Evolutionary conservation across 2,797 vertebrate species (phyloP).

Genomic region (Microctenopoma stevenorrisi): DNA sequence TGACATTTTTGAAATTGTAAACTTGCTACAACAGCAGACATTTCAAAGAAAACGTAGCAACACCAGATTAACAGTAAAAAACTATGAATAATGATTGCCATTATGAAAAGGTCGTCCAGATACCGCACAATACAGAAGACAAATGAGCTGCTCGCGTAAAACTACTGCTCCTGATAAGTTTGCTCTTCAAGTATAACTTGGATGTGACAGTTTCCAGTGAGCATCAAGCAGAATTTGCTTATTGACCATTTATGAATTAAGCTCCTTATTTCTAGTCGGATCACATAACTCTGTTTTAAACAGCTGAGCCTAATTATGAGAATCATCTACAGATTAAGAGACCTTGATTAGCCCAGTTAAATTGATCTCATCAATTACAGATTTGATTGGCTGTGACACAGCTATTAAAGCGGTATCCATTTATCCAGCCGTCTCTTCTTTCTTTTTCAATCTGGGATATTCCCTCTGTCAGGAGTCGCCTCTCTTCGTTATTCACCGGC

Average conservation of each 20-base stretch:
- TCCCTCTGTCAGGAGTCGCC: neutral
- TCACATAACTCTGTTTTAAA: conserved; percentile 50
- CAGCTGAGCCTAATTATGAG: conserved; percentile 60
- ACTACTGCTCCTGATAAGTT: neutral
- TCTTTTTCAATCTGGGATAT: neutral
- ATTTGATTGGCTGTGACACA: conserved; percentile 65
- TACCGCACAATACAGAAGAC: neutral
- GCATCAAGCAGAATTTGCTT: neutral
- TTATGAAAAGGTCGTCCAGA: neutral
- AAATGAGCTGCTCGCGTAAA: neutral
- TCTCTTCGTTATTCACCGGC: conserved; percentile 6
- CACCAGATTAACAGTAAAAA: neutral
- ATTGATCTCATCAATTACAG: conserved; percentile 66
- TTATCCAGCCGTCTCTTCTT: conserved; percentile 26
- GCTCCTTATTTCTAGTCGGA: conserved; percentile 31
- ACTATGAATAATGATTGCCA: neutral
- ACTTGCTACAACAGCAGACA: neutral
- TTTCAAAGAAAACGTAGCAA: neutral
- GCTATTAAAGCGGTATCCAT: conserved; percentile 41
- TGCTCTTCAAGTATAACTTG: neutral
- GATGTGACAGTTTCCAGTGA: neutral
- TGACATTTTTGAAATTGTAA: conserved; percentile 14
- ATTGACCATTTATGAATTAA: conserved; percentile 14
- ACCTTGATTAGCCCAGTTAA: conserved; percentile 56
- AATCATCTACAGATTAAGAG: conserved; percentile 56